phyloP scores from a whole-genome alignment of 2,888 invertebrate species.

The Lamellibrachia columna region DNA sequence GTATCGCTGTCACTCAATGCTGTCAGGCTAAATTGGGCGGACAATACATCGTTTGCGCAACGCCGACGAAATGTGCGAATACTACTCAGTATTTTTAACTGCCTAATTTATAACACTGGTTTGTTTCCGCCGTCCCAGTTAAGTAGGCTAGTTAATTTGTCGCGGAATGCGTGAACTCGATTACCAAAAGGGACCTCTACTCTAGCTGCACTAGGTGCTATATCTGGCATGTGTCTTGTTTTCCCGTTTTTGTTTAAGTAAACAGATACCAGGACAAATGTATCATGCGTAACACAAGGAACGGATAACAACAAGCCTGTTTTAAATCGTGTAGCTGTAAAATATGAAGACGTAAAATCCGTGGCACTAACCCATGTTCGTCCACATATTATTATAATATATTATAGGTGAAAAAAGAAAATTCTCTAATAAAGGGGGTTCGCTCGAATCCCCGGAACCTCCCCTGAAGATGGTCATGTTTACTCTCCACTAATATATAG shows the following conservation, averaged over 20 bases:
- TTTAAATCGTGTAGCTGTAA: neutral
- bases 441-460: too few relatives aligned
- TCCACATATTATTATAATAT: neutral
- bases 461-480: too few relatives aligned
- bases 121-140: neutral
- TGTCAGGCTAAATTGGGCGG: constrained; percentile 11
- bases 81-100: neutral
- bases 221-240: neutral
- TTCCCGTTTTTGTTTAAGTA: neutral
- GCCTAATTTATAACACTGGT: constrained; percentile 8
- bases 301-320: neutral
- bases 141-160: neutral
- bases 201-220: neutral
- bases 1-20: constrained; percentile 16
- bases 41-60: constrained; percentile 10
- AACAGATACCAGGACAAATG: neutral
- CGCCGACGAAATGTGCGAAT: constrained; percentile 12
- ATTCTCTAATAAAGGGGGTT: too few relatives aligned
- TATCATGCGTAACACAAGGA: neutral
- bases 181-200: neutral
- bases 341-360: neutral
- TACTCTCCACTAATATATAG: too few relatives aligned
- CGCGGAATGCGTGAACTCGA: neutral
- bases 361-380: neutral
- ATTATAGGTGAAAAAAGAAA: too few relatives aligned